Conservation (phyloP, 2,888 invertebrate genomes). For the Caenorhabditis virilis region DNA sequence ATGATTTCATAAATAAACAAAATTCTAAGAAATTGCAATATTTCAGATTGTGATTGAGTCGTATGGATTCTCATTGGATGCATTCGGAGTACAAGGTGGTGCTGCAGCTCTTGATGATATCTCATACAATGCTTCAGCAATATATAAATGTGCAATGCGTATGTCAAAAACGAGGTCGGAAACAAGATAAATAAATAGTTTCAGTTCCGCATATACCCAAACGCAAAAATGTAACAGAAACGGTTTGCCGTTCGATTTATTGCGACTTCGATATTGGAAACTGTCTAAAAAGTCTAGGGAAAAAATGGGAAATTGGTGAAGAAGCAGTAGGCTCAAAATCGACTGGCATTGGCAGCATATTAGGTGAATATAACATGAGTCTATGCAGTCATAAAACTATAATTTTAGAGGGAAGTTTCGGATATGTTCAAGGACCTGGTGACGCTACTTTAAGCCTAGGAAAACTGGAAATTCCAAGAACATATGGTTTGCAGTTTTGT, state of each 20-base stretch:
- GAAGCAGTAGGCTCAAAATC: constrained; percentile 27
- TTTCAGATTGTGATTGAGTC: constrained; percentile 61
- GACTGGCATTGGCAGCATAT: constrained; percentile 38
- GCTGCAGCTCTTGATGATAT: constrained; percentile 61
- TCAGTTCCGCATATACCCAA: constrained; percentile 53
- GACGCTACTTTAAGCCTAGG: constrained; percentile 36
- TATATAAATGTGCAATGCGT: constrained; percentile 49
- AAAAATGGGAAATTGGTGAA: constrained; percentile 29
- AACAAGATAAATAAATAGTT: constrained; percentile 1
- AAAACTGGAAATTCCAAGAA: constrained; percentile 40
- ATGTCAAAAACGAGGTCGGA: constrained; percentile 1
- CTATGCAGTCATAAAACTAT: too few species aligned
- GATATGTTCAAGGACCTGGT: constrained; percentile 50
- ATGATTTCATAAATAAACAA: not conserved
- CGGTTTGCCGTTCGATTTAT: constrained; percentile 41
- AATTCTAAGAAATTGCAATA: not conserved
- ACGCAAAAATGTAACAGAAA: constrained; percentile 29
- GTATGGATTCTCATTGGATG: constrained; percentile 51
- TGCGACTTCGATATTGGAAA: constrained; percentile 55
- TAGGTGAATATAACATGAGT: too few species aligned
- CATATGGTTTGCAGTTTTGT: constrained; percentile 55
- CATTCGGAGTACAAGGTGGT: constrained; percentile 61
- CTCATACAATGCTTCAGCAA: constrained; percentile 46
- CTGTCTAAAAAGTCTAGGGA: constrained; percentile 32
- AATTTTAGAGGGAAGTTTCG: constrained; percentile 49